Evolutionary conservation across 2,113 vertebrate species (phyloP), one percentile per base, ranked within the genome.

Genomic region (Cyanoliseus patagonus): DNA sequence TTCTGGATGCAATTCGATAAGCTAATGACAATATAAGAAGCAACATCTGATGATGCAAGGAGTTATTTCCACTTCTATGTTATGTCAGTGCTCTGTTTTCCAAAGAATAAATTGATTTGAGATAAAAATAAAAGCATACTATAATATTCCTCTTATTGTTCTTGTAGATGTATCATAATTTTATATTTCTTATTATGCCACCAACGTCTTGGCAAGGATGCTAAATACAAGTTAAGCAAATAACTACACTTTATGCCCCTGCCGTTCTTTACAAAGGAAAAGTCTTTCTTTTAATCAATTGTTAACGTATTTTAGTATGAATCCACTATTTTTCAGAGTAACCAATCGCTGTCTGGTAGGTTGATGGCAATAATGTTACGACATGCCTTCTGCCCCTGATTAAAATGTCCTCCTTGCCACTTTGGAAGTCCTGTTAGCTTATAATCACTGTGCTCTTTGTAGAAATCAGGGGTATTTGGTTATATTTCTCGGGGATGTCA

Each of bases 391-490:
- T 61, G 31, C 49, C 35, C 8, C 57, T 39, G 27, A 46, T 17
- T 80, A 6, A 28, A 76, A 1, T 35, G 27, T 14, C 17, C 25
- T 57, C 11, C 20, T 30, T 47, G 6, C 18, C 11, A 17, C 24
- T 55, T 68, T 4, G 7, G 31, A 62, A 74, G 30, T 27, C 17
- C 49, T 66, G 22, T 41, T 66, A 30, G 35, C 12, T 27, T 80
- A 31, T 15, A 37, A 25, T 53, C 22, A 19, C 22, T 46, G 41
- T 25, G 17, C 7, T 69, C 39, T 46, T 69, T 61, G 27, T 35
- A 44, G 55, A 44, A 10, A n/a, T 80, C 9, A 25, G 8, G 28
- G 4, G 1, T 16, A 59, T 75, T 75, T 2, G 5, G 0, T 67
- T 72, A 18, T 67, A 68, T 68, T 83, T 80, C 22, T 79, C 12